These are phyloP conservation scores for Phyllostomus discolor DNA, from an alignment of 2,113 vertebrate genomes.

Conservation along the genomic window DNA sequence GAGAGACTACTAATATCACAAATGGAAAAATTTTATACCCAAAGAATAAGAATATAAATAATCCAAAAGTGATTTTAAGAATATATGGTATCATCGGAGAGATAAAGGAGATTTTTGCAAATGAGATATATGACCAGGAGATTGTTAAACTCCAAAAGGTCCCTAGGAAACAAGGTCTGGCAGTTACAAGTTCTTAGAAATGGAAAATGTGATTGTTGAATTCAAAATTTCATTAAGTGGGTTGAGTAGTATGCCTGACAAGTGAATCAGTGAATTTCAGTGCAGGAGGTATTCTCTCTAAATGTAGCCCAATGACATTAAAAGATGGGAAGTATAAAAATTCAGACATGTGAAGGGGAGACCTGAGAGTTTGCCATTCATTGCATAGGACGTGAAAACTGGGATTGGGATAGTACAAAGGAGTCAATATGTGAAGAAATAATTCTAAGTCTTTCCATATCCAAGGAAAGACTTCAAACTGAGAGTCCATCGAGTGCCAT, in stretches of 20 bases:
- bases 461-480: neutral
- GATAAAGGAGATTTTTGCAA: neutral
- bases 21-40: neutral
- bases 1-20: neutral
- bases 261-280: neutral
- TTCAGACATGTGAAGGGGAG: neutral
- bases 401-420: neutral
- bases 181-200: conserved; percentile 18
- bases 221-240: conserved; percentile 16
- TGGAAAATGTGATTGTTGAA: conserved; percentile 3
- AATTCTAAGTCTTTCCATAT: neutral
- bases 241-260: neutral
- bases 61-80: neutral
- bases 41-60: neutral
- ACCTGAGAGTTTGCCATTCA: neutral
- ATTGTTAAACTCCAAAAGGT: neutral
- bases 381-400: neutral
- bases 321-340: neutral
- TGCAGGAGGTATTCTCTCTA: neutral
- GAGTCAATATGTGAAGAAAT: neutral
- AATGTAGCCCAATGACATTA: neutral
- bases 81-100: neutral
- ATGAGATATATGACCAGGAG: neutral
- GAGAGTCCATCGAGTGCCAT: neutral
- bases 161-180: neutral